Evolutionary conservation across 2,888 invertebrate genomes (phyloP).

Genomic region (Petrolisthes manimaculis): DNA sequence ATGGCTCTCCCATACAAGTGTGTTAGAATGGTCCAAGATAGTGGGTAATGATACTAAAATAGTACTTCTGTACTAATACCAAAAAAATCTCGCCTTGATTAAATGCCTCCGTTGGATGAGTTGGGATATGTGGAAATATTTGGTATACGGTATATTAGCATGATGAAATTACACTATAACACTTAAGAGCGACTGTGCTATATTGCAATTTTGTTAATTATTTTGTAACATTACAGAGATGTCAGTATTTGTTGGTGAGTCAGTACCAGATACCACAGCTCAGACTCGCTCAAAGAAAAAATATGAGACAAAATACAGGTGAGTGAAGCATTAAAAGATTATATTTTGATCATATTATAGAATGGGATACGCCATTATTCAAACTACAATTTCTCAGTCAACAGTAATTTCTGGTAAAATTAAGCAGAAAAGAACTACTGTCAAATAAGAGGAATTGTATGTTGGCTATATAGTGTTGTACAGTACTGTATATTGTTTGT

Average conservation of each 20-base stretch:
- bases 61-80: too few relatives aligned
- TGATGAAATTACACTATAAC: not conserved
- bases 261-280: constrained; percentile 29
- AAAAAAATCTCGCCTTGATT: not conserved
- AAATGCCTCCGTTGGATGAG: not conserved
- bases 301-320: constrained; percentile 58
- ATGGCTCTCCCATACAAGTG: too few relatives aligned
- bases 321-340: not conserved
- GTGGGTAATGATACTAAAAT: too few relatives aligned
- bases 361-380: too few relatives aligned
- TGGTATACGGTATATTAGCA: not conserved
- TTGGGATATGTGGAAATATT: not conserved
- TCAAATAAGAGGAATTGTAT: not conserved
- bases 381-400: too few relatives aligned
- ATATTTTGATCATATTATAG: not conserved
- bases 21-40: too few relatives aligned
- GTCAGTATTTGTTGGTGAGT: constrained; percentile 52
- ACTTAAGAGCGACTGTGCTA: not conserved
- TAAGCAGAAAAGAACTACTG: too few relatives aligned
- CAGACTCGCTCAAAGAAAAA: constrained; percentile 45
- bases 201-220: not conserved
- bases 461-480: not conserved
- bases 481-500: not conserved
- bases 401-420: too few relatives aligned
- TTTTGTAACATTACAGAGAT: not conserved